Evolutionary conservation across 2,888 invertebrate genomes (phyloP), one percentile per base, ranked within the genome.

Genomic region (Seladonia tumulorum): DNA sequence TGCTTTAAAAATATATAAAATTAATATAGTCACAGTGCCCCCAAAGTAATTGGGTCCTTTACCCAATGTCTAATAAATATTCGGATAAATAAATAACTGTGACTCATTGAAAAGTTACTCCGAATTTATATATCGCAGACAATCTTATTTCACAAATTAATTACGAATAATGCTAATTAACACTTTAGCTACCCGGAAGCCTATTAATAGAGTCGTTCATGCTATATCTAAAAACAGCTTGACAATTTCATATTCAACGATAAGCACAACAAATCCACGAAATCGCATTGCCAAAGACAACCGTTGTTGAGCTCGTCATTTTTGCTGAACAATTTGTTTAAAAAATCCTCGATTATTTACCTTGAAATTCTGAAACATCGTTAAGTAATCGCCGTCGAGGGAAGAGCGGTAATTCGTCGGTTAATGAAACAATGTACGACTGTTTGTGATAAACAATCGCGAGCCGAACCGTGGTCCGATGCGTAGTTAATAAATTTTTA

Each of bases 401-500:
- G 5, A 29, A 7, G 63, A 29, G 66, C 8, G 35, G 5, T 66
- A 29, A 66, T 35, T 10, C 8, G 10, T 22, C 29, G 18, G 35
- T 66, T 22, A 18, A 18, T 22, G 8, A 8, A 29, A 22, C 29
- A 2, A 18, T 35, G 29, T 16, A 1, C 18, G n/a, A 57, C 12
- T 10, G 29, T 35, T 60, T n/a, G 10, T n/a, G n/a, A 39, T 25
- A 8, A 39, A 16, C 18, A 22, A 45, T 42, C 18, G 66, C 35
- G 45, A 5, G n/a, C 14, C 14, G 35, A 60, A 5, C 8, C 8
- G n/a, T 45, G 10, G n/a, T 42, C n/a, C 14, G 18, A 14, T 22
- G n/a, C 63, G 60, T 77, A 22, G 49, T 42, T 63, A 18, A 35
- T 53, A n/a, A 39, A 68, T 49, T 42, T 73, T 66, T 72, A 73